Percentiles rank a stretch among this genome's conserved stretches.
Evolutionary conservation across 2,113 vertebrate species (phyloP).

Genomic region (Entomyzon cyanotis): DNA sequence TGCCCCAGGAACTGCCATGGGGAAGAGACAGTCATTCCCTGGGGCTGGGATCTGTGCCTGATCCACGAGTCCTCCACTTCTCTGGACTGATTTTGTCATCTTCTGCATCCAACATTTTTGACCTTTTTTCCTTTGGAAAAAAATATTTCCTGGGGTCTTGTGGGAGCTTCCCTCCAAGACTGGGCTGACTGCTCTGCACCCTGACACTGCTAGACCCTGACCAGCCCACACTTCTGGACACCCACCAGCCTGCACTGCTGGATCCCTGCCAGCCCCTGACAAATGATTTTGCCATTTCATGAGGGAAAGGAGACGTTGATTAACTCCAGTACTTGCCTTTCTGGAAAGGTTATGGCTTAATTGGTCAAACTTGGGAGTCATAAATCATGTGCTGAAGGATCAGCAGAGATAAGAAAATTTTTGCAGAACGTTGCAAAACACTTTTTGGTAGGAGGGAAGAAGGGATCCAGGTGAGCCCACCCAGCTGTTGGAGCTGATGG

Average conservation of each 20-base stretch:
- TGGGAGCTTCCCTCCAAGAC: fast-evolving
- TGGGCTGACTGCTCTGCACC: neutral
- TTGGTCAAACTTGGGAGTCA: neutral
- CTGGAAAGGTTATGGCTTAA: conserved; percentile 54
- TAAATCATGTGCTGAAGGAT: neutral
- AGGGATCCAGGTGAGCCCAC: neutral
- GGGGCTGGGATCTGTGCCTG: neutral
- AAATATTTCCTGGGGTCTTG: neutral
- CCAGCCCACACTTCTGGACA: neutral
- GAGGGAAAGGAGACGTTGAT: conserved; percentile 13
- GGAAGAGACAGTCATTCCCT: neutral
- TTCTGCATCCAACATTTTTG: neutral
- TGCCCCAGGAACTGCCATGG: neutral
- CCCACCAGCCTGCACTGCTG: neutral
- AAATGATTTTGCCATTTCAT: conserved; percentile 18
- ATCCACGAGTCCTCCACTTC: fast-evolving
- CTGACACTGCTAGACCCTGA: neutral
- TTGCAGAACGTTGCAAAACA: neutral
- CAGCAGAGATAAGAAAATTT: neutral
- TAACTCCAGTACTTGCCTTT: conserved; percentile 6
- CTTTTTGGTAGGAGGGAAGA: neutral
- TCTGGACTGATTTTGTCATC: neutral
- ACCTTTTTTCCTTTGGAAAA: neutral
- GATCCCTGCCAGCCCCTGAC: neutral
- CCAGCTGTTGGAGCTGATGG: neutral